Evolutionary conservation across 1,140 invertebrate genomes (phyloP).

Genomic region (Drosophila neocordata): DNA sequence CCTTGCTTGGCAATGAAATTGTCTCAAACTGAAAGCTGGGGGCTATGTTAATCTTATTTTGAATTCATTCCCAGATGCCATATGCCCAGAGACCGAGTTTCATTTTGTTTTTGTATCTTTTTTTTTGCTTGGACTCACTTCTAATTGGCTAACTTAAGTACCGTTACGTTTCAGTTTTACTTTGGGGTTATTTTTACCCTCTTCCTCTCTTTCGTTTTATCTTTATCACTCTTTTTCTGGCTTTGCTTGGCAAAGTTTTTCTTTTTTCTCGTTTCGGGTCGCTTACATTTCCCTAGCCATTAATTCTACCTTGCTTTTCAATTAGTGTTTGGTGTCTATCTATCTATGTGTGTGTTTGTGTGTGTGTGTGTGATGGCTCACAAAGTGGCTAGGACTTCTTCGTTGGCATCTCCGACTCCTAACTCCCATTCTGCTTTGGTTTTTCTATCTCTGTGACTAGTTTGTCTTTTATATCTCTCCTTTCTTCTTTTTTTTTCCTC

Average conservation of each 20-base stretch:
- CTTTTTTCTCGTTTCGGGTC: conserved; percentile 43
- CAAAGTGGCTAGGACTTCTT: conserved; percentile 15
- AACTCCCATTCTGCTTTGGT: conserved; percentile 12
- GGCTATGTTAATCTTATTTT: conserved; percentile 1
- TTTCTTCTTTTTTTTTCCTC: not conserved
- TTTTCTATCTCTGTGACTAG: conserved; percentile 2
- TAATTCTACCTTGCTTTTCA: conserved; percentile 77
- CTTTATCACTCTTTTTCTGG: conserved; percentile 15
- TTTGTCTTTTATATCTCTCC: conserved; percentile 3
- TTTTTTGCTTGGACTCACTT: conserved; percentile 47
- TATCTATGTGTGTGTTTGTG: not conserved
- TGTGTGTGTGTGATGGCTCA: conserved; percentile 25
- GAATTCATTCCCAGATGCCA: not conserved
- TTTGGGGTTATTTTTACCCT: conserved; percentile 41
- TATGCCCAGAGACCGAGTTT: not conserved
- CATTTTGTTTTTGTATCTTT: conserved; percentile 15
- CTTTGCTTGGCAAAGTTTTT: conserved; percentile 33
- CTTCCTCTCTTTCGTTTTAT: conserved; percentile 2
- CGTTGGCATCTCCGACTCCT: not conserved
- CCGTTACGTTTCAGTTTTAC: conserved; percentile 72
- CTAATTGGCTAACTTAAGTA: conserved; percentile 81
- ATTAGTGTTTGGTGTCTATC: conserved; percentile 54
- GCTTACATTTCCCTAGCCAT: conserved; percentile 73
- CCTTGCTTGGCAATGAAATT: conserved; percentile 66
- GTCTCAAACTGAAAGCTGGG: conserved; percentile 49